phyloP scores from a whole-genome alignment of 2,797 vertebrate species.

The Acrocephalus scirpaceus region DNA sequence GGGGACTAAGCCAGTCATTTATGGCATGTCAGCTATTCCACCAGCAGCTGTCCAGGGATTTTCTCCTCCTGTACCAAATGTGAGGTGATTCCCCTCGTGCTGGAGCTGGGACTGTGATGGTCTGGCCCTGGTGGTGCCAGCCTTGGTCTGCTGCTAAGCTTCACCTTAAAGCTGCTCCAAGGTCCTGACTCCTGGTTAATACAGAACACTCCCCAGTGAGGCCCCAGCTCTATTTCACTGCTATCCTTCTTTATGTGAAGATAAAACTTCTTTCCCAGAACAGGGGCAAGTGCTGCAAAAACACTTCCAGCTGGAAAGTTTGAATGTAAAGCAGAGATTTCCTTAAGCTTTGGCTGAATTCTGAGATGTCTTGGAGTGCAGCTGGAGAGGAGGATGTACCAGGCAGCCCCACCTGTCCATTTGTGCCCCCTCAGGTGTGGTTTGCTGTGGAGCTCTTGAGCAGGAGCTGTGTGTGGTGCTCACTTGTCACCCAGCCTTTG shows the following conservation, averaged over 20 bases:
- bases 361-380: not conserved
- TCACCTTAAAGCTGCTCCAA: not conserved
- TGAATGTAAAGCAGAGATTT: not conserved
- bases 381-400: not conserved
- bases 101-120: not conserved
- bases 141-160: not conserved
- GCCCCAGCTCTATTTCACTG: not conserved
- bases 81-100: not conserved
- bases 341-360: not conserved
- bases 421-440: not conserved
- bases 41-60: not conserved
- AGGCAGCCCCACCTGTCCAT: fast-evolving
- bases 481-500: not conserved
- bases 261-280: not conserved
- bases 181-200: not conserved
- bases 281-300: not conserved
- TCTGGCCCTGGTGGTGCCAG: not conserved
- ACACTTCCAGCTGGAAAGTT: not conserved
- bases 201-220: not conserved
- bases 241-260: not conserved
- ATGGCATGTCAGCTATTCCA: not conserved
- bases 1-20: not conserved
- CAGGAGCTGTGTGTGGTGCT: not conserved
- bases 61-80: not conserved
- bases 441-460: not conserved